Conservation (phyloP, 2,113 vertebrate genomes). For the Mixornis gularis region DNA sequence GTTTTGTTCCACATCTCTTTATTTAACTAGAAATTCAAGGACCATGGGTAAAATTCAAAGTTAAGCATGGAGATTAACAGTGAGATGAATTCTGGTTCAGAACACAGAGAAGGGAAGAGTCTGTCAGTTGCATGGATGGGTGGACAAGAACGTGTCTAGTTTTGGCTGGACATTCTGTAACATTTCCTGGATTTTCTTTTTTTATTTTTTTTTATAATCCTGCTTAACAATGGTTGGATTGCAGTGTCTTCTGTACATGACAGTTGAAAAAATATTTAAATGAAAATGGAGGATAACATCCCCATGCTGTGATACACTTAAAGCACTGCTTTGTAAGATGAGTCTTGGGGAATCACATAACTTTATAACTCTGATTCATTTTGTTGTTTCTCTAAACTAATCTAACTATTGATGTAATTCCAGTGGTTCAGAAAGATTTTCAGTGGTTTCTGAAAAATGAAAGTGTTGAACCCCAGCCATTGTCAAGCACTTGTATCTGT, state of each 20-base stretch:
- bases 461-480: background rate
- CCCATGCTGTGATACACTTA: background rate
- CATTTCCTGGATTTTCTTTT: background rate
- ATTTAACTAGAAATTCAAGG: background rate
- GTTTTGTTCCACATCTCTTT: background rate
- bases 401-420: background rate
- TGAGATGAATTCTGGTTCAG: background rate
- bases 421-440: background rate
- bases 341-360: background rate
- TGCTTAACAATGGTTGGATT: background rate
- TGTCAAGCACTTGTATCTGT: background rate
- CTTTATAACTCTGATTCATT: background rate
- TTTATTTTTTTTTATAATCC: background rate
- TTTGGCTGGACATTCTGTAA: background rate
- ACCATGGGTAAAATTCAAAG: background rate
- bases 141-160: background rate
- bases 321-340: background rate
- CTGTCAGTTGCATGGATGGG: background rate
- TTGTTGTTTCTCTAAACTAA: background rate
- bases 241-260: background rate
- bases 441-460: background rate
- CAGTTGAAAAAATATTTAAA: background rate
- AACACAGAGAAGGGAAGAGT: background rate
- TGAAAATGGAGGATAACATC: background rate
- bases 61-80: background rate